Percentiles rank a stretch among this genome's conserved stretches.
Evolutionary conservation across 2,888 invertebrate species (phyloP).

Genomic region (Cistogaster globosa): DNA sequence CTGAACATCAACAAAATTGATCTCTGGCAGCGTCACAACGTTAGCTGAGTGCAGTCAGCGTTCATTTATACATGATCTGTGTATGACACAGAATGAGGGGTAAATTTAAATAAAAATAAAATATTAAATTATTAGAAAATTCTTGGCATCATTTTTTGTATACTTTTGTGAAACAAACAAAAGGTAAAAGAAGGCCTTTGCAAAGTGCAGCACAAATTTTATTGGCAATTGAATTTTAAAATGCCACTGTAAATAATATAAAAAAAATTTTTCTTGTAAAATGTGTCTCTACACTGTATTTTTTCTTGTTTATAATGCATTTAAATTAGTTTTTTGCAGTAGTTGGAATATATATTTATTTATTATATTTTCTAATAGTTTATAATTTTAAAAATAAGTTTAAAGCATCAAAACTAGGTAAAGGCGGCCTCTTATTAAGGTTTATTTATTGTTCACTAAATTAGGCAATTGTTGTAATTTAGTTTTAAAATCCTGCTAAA

Average conservation of each 20-base stretch:
- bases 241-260: constrained; percentile 53
- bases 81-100: constrained; percentile 66
- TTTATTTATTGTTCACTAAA: too few relatives aligned
- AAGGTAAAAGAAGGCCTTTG: constrained; percentile 27
- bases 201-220: constrained; percentile 37
- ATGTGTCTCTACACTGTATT: background rate
- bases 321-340: constrained; percentile 31
- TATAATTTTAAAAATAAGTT: too few relatives aligned
- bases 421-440: too few relatives aligned
- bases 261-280: constrained; percentile 26
- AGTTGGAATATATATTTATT: background rate
- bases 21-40: constrained; percentile 54
- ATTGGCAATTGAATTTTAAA: constrained; percentile 46
- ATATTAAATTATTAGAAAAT: constrained; percentile 54
- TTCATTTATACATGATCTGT: constrained; percentile 65
- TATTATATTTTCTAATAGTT: too few relatives aligned
- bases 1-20: constrained; percentile 45
- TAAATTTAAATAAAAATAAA: constrained; percentile 36
- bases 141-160: constrained; percentile 33
- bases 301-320: too few relatives aligned
- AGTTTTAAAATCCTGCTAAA: too few relatives aligned
- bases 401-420: too few relatives aligned
- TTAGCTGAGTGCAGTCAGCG: constrained; percentile 40
- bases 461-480: too few relatives aligned
- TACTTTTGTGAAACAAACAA: constrained; percentile 39